These are phyloP conservation scores for Molossus alvarezi DNA, from an alignment of 2,797 vertebrate genomes.

Conservation along the genomic window DNA sequence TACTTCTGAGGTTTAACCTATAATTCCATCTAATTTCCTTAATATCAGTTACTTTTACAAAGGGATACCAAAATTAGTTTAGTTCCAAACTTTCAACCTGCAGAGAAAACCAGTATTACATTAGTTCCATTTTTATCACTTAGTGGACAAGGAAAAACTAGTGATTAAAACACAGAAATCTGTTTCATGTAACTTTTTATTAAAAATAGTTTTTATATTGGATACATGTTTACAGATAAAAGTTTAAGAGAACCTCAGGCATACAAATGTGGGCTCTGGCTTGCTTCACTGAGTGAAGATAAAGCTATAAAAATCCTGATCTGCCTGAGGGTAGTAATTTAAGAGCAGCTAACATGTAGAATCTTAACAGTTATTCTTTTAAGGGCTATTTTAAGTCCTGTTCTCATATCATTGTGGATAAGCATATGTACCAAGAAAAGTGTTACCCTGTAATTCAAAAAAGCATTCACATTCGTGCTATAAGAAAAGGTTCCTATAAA, in stretches of 20 bases:
- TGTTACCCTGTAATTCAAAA: slow-evolving; percentile 39
- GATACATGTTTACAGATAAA: slow-evolving; percentile 85
- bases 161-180: slow-evolving; percentile 79
- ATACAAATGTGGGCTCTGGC: slow-evolving; percentile 60
- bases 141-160: slow-evolving; percentile 68
- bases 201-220: slow-evolving; percentile 89
- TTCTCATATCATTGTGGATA: slow-evolving; percentile 24
- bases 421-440: slow-evolving; percentile 59
- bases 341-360: not conserved
- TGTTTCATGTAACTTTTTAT: slow-evolving; percentile 88
- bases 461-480: slow-evolving; percentile 70
- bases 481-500: slow-evolving; percentile 49
- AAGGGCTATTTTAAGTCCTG: slow-evolving; percentile 36
- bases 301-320: not conserved
- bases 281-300: slow-evolving; percentile 69
- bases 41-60: not conserved
- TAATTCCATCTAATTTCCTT: slow-evolving; percentile 45
- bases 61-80: slow-evolving; percentile 30
- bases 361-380: slow-evolving; percentile 58
- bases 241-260: slow-evolving; percentile 79
- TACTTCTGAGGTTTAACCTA: slow-evolving; percentile 17
- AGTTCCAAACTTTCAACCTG: slow-evolving; percentile 50
- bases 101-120: slow-evolving; percentile 41
- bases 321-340: slow-evolving; percentile 61
- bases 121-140: slow-evolving; percentile 52